Conservation (phyloP, 1,140 invertebrate species). For the Pseudomyrmex sp. region DNA sequence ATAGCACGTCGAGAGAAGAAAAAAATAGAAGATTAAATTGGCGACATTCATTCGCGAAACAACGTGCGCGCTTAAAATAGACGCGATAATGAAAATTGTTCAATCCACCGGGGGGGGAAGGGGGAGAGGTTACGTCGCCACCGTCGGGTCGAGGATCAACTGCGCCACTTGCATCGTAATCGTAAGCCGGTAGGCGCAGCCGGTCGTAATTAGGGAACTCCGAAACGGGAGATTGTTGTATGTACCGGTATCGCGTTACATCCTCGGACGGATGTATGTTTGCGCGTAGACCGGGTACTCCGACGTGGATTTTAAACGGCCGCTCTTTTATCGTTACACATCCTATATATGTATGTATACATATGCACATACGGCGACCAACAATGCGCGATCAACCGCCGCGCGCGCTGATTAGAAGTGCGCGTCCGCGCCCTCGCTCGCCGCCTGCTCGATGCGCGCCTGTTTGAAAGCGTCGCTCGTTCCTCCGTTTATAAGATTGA, state of each 20-base stretch:
- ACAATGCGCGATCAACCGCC: not conserved
- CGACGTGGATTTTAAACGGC: not conserved
- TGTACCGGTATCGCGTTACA: not conserved
- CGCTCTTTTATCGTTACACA: not conserved
- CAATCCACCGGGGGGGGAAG: not conserved
- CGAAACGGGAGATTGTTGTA: not conserved
- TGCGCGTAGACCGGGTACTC: not conserved
- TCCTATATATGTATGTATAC: too few species aligned
- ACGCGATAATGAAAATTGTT: slow-evolving; percentile 36
- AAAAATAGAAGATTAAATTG: not conserved
- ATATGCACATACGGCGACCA: not conserved
- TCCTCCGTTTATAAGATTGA: slow-evolving; percentile 12
- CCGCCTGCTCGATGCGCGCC: too few species aligned
- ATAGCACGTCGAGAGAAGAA: not conserved
- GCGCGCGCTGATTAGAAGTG: slow-evolving; percentile 17
- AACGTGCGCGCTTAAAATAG: slow-evolving; percentile 32
- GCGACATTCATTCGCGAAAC: not conserved
- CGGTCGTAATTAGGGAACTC: slow-evolving; percentile 45
- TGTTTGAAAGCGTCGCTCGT: not conserved
- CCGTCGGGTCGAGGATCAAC: slow-evolving; percentile 50
- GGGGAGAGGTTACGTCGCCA: not conserved
- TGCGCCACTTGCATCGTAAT: slow-evolving; percentile 24
- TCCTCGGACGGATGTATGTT: slow-evolving; percentile 21
- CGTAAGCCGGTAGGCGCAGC: not conserved
- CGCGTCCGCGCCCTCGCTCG: not conserved